Evolutionary conservation across 92 coral and sea anemone species (phyloP).

Genomic region (Hydrozoanthus gracilis): DNA sequence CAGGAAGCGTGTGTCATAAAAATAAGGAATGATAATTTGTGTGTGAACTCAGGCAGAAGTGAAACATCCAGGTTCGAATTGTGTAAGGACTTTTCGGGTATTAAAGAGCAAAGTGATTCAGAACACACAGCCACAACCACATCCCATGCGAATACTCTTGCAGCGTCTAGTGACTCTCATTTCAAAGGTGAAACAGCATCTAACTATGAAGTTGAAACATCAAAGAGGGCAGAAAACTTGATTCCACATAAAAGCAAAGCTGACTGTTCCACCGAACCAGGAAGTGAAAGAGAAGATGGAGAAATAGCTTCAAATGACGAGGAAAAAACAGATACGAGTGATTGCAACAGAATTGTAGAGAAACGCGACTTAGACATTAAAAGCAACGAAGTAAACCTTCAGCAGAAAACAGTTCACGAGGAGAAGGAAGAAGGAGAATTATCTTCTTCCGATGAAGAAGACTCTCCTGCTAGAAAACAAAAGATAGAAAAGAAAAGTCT

Average conservation of each 20-base stretch:
- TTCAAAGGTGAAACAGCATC: not conserved
- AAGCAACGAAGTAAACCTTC: not conserved
- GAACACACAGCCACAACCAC: not conserved
- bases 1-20: not conserved
- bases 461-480: not conserved
- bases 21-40: not conserved
- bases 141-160: not conserved
- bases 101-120: not conserved
- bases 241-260: constrained; percentile 7
- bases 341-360: not conserved
- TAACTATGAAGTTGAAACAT: not conserved
- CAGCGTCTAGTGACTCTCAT: not conserved
- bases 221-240: not conserved
- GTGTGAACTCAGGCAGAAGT: not conserved
- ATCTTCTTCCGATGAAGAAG: constrained; percentile 61
- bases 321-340: constrained; percentile 36
- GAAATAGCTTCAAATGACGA: constrained; percentile 79
- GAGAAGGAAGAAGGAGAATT: constrained; percentile 70
- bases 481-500: not conserved
- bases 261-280: constrained; percentile 20
- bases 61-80: not conserved
- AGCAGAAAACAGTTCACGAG: not conserved
- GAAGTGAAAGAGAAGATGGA: constrained; percentile 80
- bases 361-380: not conserved
- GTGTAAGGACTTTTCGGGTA: not conserved